Evolutionary conservation across 2,888 invertebrate genomes (phyloP), one percentile per base, ranked within the genome.

Genomic region (Drosophila neotestacea): DNA sequence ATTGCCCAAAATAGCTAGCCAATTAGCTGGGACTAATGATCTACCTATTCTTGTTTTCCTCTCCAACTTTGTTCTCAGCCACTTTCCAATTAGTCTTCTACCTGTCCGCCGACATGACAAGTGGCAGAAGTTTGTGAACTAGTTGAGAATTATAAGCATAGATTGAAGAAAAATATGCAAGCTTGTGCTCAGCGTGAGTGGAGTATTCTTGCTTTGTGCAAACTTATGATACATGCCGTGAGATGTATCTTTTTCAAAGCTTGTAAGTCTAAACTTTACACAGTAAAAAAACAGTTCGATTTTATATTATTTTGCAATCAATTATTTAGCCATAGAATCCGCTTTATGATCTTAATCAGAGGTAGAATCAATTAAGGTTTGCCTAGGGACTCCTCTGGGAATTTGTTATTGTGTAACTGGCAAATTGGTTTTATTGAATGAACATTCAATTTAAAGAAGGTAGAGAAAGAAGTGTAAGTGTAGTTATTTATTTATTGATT

Each of bases 11-110:
- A 41, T 44, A 27, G 59, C 69, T 59, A 27, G 6, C 70, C 65
- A 77, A 76, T 76, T 76, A 76, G 65, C 38, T 16, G 48, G 13
- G 30, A 41, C 62, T 70, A 76, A 76, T 65, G 69, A 73, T 70
- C 65, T 51, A 7, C 38, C 39, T 22, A 7, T 16, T 1, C 11
- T 36, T 13, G n/a, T 7, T 10, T 13, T 13, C 32, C 34, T 65
- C 46, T 50, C 30, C 28, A 11, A n/a, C 41, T 22, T 13, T 7
- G 30, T 30, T 32, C 22, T 47, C 9, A 16, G 9, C 4, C 22
- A 30, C 44, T 52, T 60, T 32, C 42, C 22, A 67, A 54, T 70
- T 70, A 62, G 51, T 36, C 41, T n/a, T 30, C 4, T 30, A 30
- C 30, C 30, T 32, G 38, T 28, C 27, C 32, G 13, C 47, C 9